These are phyloP conservation scores for Wiebesia pumilae DNA, from an alignment of 1,140 invertebrate genomes.

Conservation along the genomic window DNA sequence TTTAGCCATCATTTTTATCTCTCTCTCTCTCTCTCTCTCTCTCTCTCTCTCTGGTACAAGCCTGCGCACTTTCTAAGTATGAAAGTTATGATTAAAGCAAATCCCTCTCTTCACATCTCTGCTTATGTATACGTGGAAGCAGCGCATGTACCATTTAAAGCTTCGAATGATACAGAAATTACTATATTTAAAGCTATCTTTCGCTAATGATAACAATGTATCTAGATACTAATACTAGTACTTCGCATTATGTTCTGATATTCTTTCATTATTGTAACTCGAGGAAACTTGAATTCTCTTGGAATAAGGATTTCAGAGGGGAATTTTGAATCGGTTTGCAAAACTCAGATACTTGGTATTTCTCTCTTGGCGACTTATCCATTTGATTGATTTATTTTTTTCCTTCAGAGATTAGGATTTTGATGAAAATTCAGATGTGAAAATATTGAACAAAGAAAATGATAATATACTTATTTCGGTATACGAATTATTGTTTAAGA, in stretches of 20 bases:
- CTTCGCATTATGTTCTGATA: neutral
- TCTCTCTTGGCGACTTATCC: neutral
- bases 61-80: conserved; percentile 47
- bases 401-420: neutral
- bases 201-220: neutral
- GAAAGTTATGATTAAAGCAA: conserved; percentile 48
- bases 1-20: neutral
- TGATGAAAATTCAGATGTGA: neutral
- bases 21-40: neutral
- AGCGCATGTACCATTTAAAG: neutral
- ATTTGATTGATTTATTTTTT: conserved; percentile 24
- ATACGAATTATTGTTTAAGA: too few relatives aligned
- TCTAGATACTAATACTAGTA: neutral
- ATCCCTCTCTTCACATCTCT: neutral
- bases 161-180: conserved; percentile 32
- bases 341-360: neutral
- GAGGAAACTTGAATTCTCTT: neutral
- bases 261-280: neutral
- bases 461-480: too few relatives aligned
- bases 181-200: conserved; percentile 3
- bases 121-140: neutral
- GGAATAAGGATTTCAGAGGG: neutral
- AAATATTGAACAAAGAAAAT: too few relatives aligned
- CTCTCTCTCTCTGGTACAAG: conserved; percentile 6
- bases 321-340: neutral